phyloP scores from a whole-genome alignment of 2,888 invertebrate genomes.

The Lepidochitona cinerea region DNA sequence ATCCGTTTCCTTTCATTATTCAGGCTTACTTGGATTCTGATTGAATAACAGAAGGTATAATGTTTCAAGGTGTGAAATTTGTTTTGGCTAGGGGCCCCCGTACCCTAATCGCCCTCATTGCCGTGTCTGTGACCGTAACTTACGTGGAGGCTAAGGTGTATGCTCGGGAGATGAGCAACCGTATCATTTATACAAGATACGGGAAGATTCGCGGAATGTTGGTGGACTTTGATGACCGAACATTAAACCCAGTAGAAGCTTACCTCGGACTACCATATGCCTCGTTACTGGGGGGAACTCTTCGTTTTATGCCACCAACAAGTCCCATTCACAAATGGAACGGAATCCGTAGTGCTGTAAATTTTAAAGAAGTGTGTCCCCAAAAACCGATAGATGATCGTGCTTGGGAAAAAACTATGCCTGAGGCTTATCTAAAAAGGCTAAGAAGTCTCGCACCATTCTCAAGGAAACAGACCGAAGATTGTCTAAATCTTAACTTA shows the following conservation, averaged over 20 bases:
- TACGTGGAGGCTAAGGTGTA: background rate
- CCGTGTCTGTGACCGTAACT: background rate
- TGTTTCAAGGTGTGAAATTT: no score
- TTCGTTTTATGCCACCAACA: constrained; percentile 96
- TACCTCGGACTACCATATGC: constrained; percentile 93
- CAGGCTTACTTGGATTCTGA: no score
- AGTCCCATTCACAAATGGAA: constrained; percentile 87
- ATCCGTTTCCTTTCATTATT: no score
- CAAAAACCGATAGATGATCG: constrained; percentile 86
- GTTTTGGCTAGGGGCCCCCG: no score
- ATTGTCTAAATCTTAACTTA: constrained; percentile 96
- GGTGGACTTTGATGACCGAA: constrained; percentile 20
- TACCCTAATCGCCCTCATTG: no score
- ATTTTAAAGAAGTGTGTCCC: constrained; percentile 88
- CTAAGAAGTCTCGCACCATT: constrained; percentile 79
- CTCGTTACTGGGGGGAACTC: constrained; percentile 80
- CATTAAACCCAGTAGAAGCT: constrained; percentile 80
- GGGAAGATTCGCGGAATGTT: constrained; percentile 82
- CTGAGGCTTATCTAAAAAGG: constrained; percentile 90
- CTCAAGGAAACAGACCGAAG: constrained; percentile 93
- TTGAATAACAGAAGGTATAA: no score
- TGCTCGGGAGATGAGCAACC: constrained; percentile 19
- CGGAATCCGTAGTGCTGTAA: constrained; percentile 78
- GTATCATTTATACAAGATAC: constrained; percentile 85
- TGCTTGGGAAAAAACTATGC: constrained; percentile 79